Conservation (phyloP, 2,113 vertebrate genomes). For the Pachypanchax playfairii region DNA sequence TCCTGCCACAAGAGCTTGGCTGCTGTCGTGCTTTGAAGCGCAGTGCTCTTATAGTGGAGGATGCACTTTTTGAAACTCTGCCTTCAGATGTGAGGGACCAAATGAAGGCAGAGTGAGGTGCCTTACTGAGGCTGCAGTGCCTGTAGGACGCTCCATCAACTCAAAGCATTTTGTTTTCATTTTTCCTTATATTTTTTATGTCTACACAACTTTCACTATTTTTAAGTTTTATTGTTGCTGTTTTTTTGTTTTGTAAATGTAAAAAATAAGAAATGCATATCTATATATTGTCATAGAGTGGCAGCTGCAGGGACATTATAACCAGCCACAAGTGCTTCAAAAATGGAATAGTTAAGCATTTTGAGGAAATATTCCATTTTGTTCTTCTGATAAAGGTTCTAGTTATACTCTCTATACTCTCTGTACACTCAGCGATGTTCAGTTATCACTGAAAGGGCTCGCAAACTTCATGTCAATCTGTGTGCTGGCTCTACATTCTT, state of each 20-base stretch:
- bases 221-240: not conserved
- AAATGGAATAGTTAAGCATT: not conserved
- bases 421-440: not conserved
- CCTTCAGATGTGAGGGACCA: conserved; percentile 94
- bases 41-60: conserved; percentile 89
- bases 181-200: conserved; percentile 38
- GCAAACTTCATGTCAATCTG: conserved; percentile 5
- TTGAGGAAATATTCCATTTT: not conserved
- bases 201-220: conserved; percentile 29
- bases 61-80: conserved; percentile 92
- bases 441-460: conserved; percentile 2
- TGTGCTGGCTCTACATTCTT: conserved; percentile 4
- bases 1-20: conserved; percentile 89
- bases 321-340: not conserved
- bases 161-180: conserved; percentile 39
- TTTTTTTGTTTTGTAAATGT: conserved; percentile 2
- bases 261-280: not conserved
- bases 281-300: conserved; percentile 7
- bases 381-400: not conserved
- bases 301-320: conserved; percentile 10
- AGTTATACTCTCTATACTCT: not conserved
- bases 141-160: conserved; percentile 41
- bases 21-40: conserved; percentile 89
- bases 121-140: conserved; percentile 77
- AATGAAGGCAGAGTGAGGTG: conserved; percentile 90